Evolutionary conservation across 2,888 invertebrate species (phyloP).

Genomic region (Luperina nickerlii): DNA sequence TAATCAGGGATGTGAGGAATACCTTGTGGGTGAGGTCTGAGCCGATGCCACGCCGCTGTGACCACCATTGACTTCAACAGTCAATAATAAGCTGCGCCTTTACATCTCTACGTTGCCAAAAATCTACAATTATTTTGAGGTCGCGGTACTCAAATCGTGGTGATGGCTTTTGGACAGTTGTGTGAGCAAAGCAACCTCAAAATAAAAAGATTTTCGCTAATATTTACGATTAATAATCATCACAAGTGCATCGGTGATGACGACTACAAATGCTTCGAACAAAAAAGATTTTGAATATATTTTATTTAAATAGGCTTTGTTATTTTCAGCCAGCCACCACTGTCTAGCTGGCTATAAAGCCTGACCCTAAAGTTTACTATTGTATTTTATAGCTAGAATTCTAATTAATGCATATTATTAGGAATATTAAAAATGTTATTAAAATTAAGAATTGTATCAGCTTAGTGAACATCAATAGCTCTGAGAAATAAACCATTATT

Average conservation of each 20-base stretch:
- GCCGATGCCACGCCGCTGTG: conserved; percentile 69
- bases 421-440: conserved; percentile 89
- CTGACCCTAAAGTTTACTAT: conserved; percentile 85
- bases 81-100: conserved; percentile 50
- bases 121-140: conserved; percentile 19
- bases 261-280: conserved; percentile 65
- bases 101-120: conserved; percentile 31
- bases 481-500: conserved; percentile 89
- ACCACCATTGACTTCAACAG: conserved; percentile 49
- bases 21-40: conserved; percentile 72
- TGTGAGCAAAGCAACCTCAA: conserved; percentile 15
- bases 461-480: conserved; percentile 91
- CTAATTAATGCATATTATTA: conserved; percentile 90
- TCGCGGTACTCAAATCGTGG: conserved; percentile 14
- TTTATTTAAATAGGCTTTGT: conserved; percentile 71
- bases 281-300: conserved; percentile 61
- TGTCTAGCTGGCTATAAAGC: conserved; percentile 77
- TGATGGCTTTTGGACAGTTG: conserved; percentile 2
- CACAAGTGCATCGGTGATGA: conserved; percentile 67
- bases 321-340: conserved; percentile 73
- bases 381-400: conserved; percentile 90
- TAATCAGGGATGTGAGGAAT: conserved; percentile 83
- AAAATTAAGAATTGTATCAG: conserved; percentile 90
- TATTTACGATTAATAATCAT: conserved; percentile 31
- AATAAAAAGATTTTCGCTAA: conserved; percentile 30